These are phyloP conservation scores for Notarius lentiginosus DNA, from an alignment of 2,113 vertebrate species.

Conservation along the genomic window DNA sequence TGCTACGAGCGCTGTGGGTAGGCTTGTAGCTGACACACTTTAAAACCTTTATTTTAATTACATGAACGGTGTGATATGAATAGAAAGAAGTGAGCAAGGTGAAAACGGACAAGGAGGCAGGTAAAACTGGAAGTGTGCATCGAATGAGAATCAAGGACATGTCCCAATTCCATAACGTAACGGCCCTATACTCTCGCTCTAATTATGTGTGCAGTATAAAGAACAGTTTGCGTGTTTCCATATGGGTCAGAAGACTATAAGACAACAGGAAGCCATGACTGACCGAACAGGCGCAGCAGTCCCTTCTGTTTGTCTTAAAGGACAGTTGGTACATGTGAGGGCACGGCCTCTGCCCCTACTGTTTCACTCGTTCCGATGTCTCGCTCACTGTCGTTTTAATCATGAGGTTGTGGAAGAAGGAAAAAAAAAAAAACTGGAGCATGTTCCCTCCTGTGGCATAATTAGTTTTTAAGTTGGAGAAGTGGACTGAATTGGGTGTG, in stretches of 20 bases:
- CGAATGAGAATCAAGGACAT: conserved; percentile 35
- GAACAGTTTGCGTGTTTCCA: background rate
- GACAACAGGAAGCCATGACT: conserved; percentile 2
- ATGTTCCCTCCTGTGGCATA: conserved; percentile 54
- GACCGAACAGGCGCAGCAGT: background rate
- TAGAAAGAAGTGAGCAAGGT: conserved; percentile 19
- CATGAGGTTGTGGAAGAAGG: conserved; percentile 24
- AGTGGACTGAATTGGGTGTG: conserved; percentile 33
- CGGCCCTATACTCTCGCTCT: conserved; percentile 12
- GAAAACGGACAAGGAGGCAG: conserved; percentile 25
- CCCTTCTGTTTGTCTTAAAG: conserved; percentile 30
- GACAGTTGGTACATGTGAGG: conserved; percentile 2
- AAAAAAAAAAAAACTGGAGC: conserved; percentile 50
- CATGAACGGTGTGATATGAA: conserved; percentile 35
- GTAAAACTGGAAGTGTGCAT: conserved; percentile 30
- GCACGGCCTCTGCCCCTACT: conserved; percentile 8
- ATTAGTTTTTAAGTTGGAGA: conserved; percentile 54
- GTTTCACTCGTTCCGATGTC: conserved; percentile 29
- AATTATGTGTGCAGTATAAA: background rate
- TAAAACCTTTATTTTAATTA: background rate
- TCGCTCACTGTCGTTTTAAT: conserved; percentile 38
- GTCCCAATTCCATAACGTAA: conserved; percentile 34
- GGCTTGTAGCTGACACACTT: conserved; percentile 13
- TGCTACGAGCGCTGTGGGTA: background rate
- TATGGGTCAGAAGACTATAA: background rate